These are phyloP conservation scores for Nasonia giraulti DNA, from an alignment of 1,140 invertebrate species.

Conservation along the genomic window DNA sequence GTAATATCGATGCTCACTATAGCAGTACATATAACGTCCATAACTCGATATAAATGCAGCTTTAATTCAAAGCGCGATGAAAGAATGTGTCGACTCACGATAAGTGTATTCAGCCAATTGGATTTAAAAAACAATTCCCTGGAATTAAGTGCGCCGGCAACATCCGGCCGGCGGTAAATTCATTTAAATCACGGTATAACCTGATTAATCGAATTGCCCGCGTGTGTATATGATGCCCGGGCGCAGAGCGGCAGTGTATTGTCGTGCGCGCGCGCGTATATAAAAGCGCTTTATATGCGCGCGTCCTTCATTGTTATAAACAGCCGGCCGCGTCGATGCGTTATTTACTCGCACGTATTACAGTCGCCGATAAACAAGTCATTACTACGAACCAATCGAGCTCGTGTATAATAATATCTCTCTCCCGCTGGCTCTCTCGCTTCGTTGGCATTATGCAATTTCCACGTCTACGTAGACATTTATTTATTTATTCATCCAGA, in stretches of 20 bases:
- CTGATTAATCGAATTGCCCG: slow-evolving; percentile 40
- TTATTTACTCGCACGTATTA: slow-evolving; percentile 1
- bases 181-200: slow-evolving; percentile 34
- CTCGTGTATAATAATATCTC: not conserved
- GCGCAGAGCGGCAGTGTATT: not conserved
- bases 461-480: too few relatives aligned
- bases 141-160: not conserved
- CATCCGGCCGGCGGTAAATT: slow-evolving; percentile 18
- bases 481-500: too few relatives aligned
- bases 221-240: not conserved
- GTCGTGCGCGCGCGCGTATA: not conserved
- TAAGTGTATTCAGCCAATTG: not conserved
- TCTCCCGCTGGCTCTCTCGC: not conserved
- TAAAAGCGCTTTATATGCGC: slow-evolving; percentile 28
- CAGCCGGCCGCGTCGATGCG: not conserved
- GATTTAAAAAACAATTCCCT: slow-evolving; percentile 29
- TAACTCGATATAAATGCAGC: too few relatives aligned
- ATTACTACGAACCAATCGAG: slow-evolving; percentile 37
- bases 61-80: not conserved
- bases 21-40: too few relatives aligned
- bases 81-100: not conserved
- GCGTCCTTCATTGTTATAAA: slow-evolving; percentile 40
- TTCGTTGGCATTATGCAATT: too few relatives aligned
- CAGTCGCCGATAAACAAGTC: slow-evolving; percentile 36
- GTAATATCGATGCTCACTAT: too few relatives aligned